These are phyloP conservation scores for Isoperla grammatica DNA, from an alignment of 2,888 invertebrate genomes.

Conservation along the genomic window DNA sequence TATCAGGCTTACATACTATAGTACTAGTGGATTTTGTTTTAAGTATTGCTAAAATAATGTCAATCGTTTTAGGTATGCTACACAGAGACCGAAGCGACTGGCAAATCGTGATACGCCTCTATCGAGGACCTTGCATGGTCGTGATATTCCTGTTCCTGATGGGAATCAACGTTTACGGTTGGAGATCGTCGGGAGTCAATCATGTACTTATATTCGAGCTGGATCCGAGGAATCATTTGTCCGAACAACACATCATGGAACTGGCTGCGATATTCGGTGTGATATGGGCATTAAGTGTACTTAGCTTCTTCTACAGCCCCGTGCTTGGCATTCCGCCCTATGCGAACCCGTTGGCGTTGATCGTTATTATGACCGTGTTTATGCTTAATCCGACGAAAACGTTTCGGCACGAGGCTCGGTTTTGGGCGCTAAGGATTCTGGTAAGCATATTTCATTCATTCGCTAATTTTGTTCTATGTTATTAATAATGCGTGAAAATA, in stretches of 20 bases:
- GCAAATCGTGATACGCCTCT: slow-evolving; percentile 67
- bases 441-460: too few species aligned
- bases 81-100: slow-evolving; percentile 52
- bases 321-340: slow-evolving; percentile 68
- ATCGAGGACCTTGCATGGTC: slow-evolving; percentile 71
- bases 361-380: slow-evolving; percentile 60
- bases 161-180: slow-evolving; percentile 75
- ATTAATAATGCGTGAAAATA: too few species aligned
- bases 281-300: slow-evolving; percentile 62
- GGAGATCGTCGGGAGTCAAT: slow-evolving; percentile 76
- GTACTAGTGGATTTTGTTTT: too few species aligned
- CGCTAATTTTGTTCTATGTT: too few species aligned
- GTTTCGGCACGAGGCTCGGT: slow-evolving; percentile 67
- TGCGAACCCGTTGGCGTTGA: slow-evolving; percentile 65
- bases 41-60: too few species aligned
- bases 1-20: too few species aligned
- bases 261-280: slow-evolving; percentile 70
- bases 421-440: slow-evolving; percentile 64
- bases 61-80: slow-evolving; percentile 52
- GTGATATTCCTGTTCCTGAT: slow-evolving; percentile 70
- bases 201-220: slow-evolving; percentile 79
- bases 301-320: slow-evolving; percentile 62
- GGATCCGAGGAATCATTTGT: slow-evolving; percentile 70
- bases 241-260: slow-evolving; percentile 72
- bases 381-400: slow-evolving; percentile 71